A percentile compares a stretch with the other conserved stretches of the same genome.
These are phyloP conservation scores for Carollia perspicillata DNA, from an alignment of 2,113 vertebrate species.

Conservation along the genomic window DNA sequence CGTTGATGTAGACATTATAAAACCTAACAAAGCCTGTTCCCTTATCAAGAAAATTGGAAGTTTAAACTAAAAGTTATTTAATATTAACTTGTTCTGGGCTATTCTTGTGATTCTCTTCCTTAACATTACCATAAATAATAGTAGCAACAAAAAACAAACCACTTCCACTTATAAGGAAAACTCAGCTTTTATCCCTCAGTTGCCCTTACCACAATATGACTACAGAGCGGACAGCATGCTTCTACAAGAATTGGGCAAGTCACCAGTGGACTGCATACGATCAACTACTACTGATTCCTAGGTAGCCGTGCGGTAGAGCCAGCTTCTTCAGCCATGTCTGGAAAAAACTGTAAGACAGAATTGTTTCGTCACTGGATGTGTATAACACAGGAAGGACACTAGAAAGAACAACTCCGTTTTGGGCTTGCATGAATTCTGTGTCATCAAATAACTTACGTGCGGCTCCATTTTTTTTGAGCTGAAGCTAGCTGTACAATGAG, in stretches of 20 bases:
- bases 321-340: conserved; percentile 50
- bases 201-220: neutral
- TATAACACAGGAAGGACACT: neutral
- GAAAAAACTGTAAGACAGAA: conserved; percentile 30
- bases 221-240: neutral
- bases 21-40: neutral
- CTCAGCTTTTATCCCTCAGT: neutral
- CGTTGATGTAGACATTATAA: neutral
- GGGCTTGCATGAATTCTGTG: neutral
- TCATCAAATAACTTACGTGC: neutral
- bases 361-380: neutral
- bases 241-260: conserved; percentile 58
- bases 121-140: conserved; percentile 32
- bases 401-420: neutral
- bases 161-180: neutral
- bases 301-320: conserved; percentile 50
- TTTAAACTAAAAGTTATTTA: conserved; percentile 3
- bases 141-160: neutral
- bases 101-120: neutral
- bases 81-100: neutral
- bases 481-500: neutral
- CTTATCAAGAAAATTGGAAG: neutral
- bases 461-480: neutral
- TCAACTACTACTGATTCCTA: conserved; percentile 70
- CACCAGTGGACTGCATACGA: conserved; percentile 34